Evolutionary conservation across 92 coral and sea anemone genomes (phyloP).

Genomic region (Epizoanthus illoricatus): DNA sequence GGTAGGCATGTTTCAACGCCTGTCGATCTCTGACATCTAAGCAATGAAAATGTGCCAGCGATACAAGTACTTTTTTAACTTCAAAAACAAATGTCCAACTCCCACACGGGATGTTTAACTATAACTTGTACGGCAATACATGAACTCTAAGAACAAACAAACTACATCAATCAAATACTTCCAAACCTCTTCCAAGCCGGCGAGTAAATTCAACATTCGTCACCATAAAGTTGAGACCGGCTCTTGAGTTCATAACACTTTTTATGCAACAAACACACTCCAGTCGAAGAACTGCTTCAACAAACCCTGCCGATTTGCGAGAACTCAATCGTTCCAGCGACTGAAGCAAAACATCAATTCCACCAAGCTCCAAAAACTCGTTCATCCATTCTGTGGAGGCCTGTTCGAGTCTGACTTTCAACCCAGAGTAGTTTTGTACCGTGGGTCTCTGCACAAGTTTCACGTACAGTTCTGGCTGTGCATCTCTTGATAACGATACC

Average conservation of each 20-base stretch:
- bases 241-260: constrained; percentile 70
- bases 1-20: too few relatives aligned
- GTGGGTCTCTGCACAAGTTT: constrained; percentile 68
- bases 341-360: constrained; percentile 69
- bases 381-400: constrained; percentile 68
- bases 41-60: too few relatives aligned
- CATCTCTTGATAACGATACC: constrained; percentile 35
- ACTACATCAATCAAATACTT: not conserved
- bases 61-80: too few relatives aligned
- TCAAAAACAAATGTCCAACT: too few relatives aligned
- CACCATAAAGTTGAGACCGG: constrained; percentile 77
- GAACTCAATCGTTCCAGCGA: constrained; percentile 66
- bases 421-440: constrained; percentile 68
- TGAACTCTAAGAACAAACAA: not conserved
- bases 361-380: constrained; percentile 72
- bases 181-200: constrained; percentile 71
- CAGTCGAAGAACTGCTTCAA: constrained; percentile 66
- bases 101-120: too few relatives aligned
- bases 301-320: constrained; percentile 43
- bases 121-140: too few relatives aligned
- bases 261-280: constrained; percentile 82
- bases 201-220: constrained; percentile 61
- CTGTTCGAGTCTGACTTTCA: constrained; percentile 60
- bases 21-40: too few relatives aligned
- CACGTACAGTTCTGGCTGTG: constrained; percentile 64